Evolutionary conservation across 1,140 invertebrate species (phyloP).

Genomic region (Formica selysi): DNA sequence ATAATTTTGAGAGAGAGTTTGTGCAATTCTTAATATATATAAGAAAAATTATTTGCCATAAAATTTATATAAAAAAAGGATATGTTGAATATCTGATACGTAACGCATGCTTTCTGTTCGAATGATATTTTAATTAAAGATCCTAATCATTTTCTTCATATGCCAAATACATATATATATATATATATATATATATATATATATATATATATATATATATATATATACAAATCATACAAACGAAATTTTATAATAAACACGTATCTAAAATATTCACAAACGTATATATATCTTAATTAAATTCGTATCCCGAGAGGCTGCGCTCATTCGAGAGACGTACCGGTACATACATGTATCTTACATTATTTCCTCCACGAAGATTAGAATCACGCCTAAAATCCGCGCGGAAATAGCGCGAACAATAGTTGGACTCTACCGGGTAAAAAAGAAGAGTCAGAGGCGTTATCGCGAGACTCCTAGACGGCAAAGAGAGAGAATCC

Average conservation of each 20-base stretch:
- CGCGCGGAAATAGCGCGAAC: conserved; percentile 12
- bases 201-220: background rate
- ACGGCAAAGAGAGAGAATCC: conserved; percentile 33
- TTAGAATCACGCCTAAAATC: conserved; percentile 41
- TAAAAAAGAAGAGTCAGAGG: background rate
- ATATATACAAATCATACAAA: too few relatives aligned
- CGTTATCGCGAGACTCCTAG: conserved; percentile 45
- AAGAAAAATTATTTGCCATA: background rate
- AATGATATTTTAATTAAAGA: background rate
- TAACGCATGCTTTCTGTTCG: background rate
- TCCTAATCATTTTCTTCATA: background rate
- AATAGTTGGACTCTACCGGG: conserved; percentile 31
- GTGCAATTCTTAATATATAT: background rate
- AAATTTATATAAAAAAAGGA: background rate
- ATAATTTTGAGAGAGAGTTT: background rate
- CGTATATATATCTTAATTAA: conserved; percentile 17
- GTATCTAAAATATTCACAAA: too few relatives aligned
- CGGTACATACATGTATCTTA: background rate
- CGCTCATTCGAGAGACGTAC: background rate
- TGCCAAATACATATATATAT: background rate
- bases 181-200: background rate
- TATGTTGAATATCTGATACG: background rate
- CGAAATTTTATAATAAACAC: background rate
- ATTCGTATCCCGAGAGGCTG: background rate
- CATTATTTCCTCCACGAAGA: conserved; percentile 12